Conservation (phyloP, 2,888 invertebrate species). For the Nyleta sp. region DNA sequence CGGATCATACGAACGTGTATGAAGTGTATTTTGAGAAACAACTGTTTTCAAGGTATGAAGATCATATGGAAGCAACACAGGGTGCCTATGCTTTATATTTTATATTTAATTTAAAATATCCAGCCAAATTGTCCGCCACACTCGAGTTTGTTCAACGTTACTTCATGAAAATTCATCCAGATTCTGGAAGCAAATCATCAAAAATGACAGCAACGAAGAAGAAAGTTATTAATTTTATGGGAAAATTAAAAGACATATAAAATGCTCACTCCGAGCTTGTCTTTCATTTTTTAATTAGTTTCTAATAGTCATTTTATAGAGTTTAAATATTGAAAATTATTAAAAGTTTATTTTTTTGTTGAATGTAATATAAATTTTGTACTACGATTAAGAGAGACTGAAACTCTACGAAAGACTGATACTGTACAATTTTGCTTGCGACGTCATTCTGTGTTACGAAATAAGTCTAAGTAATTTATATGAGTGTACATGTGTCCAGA, state of each 20-base stretch:
- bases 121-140: slow-evolving; percentile 18
- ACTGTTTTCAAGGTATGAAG: not conserved
- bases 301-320: no score
- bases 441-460: no score
- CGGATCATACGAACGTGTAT: not conserved
- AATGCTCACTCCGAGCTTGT: no score
- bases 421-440: no score
- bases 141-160: slow-evolving; percentile 21
- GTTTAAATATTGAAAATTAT: no score
- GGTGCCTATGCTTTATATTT: slow-evolving; percentile 9
- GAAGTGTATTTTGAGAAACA: slow-evolving; percentile 17
- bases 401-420: no score
- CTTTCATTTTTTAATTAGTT: no score
- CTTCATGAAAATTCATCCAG: slow-evolving; percentile 21
- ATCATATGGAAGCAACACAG: slow-evolving; percentile 11
- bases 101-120: slow-evolving; percentile 25
- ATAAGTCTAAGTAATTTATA: no score
- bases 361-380: no score
- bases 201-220: slow-evolving; percentile 12
- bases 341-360: no score
- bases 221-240: slow-evolving; percentile 14
- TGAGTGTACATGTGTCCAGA: no score
- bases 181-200: slow-evolving; percentile 18
- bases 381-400: no score
- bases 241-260: slow-evolving; percentile 14